These are phyloP conservation scores for Linepithema humile DNA, from an alignment of 1,140 invertebrate species.

Conservation along the genomic window DNA sequence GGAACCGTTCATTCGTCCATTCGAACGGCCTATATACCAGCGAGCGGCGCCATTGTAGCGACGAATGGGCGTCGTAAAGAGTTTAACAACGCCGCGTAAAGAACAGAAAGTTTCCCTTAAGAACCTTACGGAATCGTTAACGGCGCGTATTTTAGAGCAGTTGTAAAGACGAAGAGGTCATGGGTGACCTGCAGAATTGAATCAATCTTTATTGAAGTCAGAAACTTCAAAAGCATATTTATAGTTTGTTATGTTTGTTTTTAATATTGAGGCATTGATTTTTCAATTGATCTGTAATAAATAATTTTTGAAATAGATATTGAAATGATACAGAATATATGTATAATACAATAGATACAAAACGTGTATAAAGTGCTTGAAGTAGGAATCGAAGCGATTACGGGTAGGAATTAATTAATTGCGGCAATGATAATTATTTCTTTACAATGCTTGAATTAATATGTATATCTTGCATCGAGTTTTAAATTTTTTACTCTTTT, in stretches of 20 bases:
- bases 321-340: not conserved
- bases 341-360: too few species aligned
- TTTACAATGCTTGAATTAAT: too few species aligned
- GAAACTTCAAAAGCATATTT: not conserved
- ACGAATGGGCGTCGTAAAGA: conserved; percentile 80
- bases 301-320: not conserved
- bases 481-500: too few species aligned
- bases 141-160: conserved; percentile 76
- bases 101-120: conserved; percentile 75
- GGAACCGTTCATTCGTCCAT: conserved; percentile 66
- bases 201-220: conserved; percentile 53
- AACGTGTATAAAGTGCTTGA: too few species aligned
- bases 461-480: too few species aligned
- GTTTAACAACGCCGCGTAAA: conserved; percentile 75
- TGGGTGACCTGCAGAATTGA: conserved; percentile 58
- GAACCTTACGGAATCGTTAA: conserved; percentile 78
- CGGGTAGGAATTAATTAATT: too few species aligned
- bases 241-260: not conserved
- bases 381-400: too few species aligned
- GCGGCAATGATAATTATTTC: too few species aligned
- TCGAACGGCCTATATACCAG: conserved; percentile 71
- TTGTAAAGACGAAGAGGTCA: conserved; percentile 69
- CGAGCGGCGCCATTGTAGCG: conserved; percentile 73
- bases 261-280: not conserved
- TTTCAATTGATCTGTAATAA: not conserved